These are phyloP conservation scores for Choristoneura rosaceana DNA, from an alignment of 2,888 invertebrate species.

Conservation along the genomic window DNA sequence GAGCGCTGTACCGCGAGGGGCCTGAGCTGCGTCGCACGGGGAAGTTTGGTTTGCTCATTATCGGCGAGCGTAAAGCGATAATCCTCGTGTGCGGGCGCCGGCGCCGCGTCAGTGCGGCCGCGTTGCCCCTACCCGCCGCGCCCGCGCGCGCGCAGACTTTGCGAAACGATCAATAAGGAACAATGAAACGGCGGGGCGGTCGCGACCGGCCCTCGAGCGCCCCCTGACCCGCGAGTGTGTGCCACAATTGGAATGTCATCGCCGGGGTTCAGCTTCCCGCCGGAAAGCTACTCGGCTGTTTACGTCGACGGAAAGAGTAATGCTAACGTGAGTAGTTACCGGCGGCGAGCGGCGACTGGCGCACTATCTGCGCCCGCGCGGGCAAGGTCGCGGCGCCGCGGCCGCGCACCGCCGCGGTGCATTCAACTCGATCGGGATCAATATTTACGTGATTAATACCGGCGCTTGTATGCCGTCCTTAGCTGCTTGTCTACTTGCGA, in stretches of 20 bases:
- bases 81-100: conserved; percentile 61
- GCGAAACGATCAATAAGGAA: conserved; percentile 64
- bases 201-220: conserved; percentile 52
- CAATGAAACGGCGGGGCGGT: conserved; percentile 61
- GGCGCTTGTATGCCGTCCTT: conserved; percentile 15
- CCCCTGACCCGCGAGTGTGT: conserved; percentile 50
- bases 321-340: conserved; percentile 72
- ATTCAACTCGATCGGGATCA: conserved; percentile 70
- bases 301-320: conserved; percentile 65
- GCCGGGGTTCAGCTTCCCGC: conserved; percentile 73
- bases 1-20: conserved; percentile 60
- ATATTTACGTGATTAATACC: conserved; percentile 50
- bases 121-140: conserved; percentile 52
- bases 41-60: conserved; percentile 77
- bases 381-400: conserved; percentile 67
- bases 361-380: conserved; percentile 58
- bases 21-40: conserved; percentile 61
- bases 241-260: conserved; percentile 62
- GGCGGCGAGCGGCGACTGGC: conserved; percentile 57
- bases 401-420: conserved; percentile 70
- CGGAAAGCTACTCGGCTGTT: conserved; percentile 77
- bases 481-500: conserved; percentile 2
- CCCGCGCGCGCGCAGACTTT: conserved; percentile 47
- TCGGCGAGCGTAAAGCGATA: conserved; percentile 67
- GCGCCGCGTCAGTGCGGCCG: conserved; percentile 57